These are phyloP conservation scores for Microtus oregoni DNA, from an alignment of 2,113 vertebrate species.

Conservation along the genomic window DNA sequence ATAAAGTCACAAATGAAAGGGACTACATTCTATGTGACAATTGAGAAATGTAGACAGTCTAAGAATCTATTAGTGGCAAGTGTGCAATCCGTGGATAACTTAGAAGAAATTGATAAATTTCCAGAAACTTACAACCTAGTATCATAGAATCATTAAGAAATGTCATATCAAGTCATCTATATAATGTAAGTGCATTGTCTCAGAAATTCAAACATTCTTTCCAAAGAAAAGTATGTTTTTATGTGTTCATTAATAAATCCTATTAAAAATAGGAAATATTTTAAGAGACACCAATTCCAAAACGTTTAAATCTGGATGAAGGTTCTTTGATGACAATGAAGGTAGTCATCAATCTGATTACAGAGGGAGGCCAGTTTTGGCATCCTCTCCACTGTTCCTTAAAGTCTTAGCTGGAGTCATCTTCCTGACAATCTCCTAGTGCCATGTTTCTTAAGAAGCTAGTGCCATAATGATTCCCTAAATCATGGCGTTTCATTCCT, in stretches of 20 bases:
- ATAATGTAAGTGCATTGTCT: background rate
- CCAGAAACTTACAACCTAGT: background rate
- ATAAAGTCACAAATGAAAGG: background rate
- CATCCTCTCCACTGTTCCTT: too few species aligned
- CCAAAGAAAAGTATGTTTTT: background rate
- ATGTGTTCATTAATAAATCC: background rate
- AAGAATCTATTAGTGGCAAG: background rate
- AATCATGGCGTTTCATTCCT: too few species aligned
- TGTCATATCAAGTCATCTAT: too few species aligned
- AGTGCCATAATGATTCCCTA: too few species aligned
- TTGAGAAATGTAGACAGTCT: too few species aligned
- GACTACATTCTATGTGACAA: background rate
- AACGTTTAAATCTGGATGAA: background rate
- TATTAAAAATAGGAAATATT: background rate
- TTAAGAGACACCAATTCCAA: background rate
- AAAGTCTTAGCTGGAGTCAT: too few species aligned
- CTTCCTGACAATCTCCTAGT: too few species aligned
- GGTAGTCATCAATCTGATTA: too few species aligned
- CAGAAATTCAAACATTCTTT: background rate
- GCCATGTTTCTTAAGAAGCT: too few species aligned
- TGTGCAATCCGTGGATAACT: background rate
- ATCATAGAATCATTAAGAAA: background rate
- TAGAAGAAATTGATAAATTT: background rate
- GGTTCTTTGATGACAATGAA: too few species aligned
- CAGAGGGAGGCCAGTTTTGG: too few species aligned